Evolutionary conservation across 2,888 invertebrate genomes (phyloP).

Genomic region (Drosophila phalerata): DNA sequence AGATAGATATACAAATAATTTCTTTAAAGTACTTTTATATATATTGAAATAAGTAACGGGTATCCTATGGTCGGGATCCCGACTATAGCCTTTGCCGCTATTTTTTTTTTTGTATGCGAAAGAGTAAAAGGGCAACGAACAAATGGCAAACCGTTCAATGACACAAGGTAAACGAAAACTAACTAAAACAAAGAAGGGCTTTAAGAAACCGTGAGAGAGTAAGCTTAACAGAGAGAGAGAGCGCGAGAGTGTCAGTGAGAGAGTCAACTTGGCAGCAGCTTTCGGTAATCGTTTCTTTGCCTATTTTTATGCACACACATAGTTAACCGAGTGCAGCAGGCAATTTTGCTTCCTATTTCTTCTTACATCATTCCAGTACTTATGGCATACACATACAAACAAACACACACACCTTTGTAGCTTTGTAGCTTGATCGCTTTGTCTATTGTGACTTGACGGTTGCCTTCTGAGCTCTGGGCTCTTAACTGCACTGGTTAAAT

Average conservation of each 20-base stretch:
- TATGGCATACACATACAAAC: slow-evolving; percentile 9
- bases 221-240: slow-evolving; percentile 3
- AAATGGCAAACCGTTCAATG: slow-evolving; percentile 19
- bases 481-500: slow-evolving; percentile 35
- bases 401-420: slow-evolving; percentile 62
- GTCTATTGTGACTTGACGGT: slow-evolving; percentile 13
- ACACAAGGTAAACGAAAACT: slow-evolving; percentile 24
- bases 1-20: no score
- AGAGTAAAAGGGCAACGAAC: slow-evolving; percentile 38
- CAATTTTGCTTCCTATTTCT: slow-evolving; percentile 41
- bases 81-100: no score
- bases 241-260: not conserved
- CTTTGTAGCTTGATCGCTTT: slow-evolving; percentile 40
- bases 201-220: not conserved
- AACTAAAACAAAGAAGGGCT: slow-evolving; percentile 14
- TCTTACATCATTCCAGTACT: slow-evolving; percentile 38
- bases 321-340: slow-evolving; percentile 18
- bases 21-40: no score
- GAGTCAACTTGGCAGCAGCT: slow-evolving; percentile 21
- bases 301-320: slow-evolving; percentile 33
- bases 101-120: not conserved
- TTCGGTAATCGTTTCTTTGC: slow-evolving; percentile 34
- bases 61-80: no score
- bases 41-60: no score
- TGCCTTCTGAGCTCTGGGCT: slow-evolving; percentile 45